Percentiles rank a stretch among this genome's conserved stretches.
Evolutionary conservation across 2,888 invertebrate species (phyloP).

Genomic region (Lysandra coridon): DNA sequence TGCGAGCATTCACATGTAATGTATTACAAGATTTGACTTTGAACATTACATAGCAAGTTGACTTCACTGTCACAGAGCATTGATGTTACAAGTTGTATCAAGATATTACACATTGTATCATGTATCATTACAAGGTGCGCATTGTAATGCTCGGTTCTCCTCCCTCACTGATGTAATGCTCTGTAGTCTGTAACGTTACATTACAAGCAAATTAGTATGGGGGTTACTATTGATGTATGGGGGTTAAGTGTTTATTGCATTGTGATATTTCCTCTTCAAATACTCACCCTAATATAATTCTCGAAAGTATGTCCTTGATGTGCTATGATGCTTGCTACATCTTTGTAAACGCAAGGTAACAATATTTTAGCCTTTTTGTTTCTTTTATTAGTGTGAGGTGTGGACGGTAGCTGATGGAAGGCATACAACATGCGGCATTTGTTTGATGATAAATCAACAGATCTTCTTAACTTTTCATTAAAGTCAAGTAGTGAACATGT

Average conservation of each 20-base stretch:
- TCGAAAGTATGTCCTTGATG: constrained; percentile 40
- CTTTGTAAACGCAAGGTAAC: constrained; percentile 52
- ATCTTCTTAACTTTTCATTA: constrained; percentile 61
- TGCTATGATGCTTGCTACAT: constrained; percentile 52
- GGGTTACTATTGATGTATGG: no score
- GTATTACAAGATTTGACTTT: no score
- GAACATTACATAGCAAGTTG: no score
- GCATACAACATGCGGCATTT: constrained; percentile 61
- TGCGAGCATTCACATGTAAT: no score
- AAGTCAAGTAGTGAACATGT: constrained; percentile 57
- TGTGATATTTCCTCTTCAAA: not conserved
- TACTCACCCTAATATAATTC: constrained; percentile 56
- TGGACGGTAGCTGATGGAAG: constrained; percentile 55
- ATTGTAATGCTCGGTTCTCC: no score
- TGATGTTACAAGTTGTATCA: no score
- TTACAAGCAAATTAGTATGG: no score
- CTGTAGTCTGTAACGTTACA: no score
- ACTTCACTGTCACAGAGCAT: not conserved
- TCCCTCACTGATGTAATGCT: no score
- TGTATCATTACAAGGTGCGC: no score
- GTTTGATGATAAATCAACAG: constrained; percentile 50
- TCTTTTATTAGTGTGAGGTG: constrained; percentile 41
- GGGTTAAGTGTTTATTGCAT: not conserved
- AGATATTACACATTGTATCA: no score
- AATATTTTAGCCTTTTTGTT: constrained; percentile 42